Conservation (phyloP, 2,888 invertebrate species). For the Nomada flava region DNA sequence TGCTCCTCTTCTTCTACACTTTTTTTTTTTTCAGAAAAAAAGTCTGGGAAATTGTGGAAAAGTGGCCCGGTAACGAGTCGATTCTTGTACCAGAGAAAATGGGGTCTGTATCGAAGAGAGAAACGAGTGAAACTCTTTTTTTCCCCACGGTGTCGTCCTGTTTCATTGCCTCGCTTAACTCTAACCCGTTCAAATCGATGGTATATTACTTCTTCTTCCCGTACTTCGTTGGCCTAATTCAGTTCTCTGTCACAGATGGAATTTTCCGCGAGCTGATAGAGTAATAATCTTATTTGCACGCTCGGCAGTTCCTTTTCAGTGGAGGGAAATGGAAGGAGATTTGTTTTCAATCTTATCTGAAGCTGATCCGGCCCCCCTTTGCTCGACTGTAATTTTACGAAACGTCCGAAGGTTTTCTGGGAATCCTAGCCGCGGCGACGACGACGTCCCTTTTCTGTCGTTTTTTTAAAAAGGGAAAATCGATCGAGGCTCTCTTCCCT, state of each 20-base stretch:
- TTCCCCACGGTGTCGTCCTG: not conserved
- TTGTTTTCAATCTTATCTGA: not conserved
- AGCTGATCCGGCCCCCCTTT: not conserved
- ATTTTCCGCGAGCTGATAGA: not conserved
- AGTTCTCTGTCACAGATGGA: not conserved
- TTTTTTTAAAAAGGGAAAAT: conserved; percentile 23
- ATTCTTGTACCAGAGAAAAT: not conserved
- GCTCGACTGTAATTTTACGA: not conserved
- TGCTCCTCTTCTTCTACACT: not conserved
- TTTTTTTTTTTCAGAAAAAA: not conserved
- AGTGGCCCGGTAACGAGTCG: not conserved
- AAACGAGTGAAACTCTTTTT: not conserved
- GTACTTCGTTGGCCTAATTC: not conserved
- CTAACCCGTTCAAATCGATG: too few relatives aligned
- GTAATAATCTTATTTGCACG: not conserved
- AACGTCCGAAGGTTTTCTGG: not conserved
- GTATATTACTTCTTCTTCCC: not conserved
- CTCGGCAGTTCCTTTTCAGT: not conserved
- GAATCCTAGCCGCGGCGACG: not conserved
- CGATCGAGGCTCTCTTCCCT: conserved; percentile 17
- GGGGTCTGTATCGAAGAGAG: not conserved
- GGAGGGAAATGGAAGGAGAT: not conserved
- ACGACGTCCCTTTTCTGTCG: not conserved
- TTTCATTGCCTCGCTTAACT: not conserved
- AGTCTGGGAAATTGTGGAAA: not conserved